phyloP scores from a whole-genome alignment of 2,888 invertebrate species.

The Chymomyza caudatula region DNA sequence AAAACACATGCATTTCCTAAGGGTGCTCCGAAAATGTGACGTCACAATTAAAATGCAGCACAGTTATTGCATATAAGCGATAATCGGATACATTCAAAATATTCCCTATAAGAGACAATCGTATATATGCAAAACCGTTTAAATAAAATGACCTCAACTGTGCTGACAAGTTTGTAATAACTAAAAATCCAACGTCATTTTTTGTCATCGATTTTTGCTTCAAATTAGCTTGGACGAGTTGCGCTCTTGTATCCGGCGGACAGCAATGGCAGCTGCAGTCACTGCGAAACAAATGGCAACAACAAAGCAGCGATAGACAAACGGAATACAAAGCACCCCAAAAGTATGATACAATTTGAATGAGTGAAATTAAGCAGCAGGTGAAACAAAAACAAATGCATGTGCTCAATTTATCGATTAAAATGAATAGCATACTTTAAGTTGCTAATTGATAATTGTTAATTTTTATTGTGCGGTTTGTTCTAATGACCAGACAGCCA shows the following conservation, averaged over 20 bases:
- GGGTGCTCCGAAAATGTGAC: too few relatives aligned
- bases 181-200: background rate
- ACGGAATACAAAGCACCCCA: too few relatives aligned
- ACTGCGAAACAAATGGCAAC: background rate
- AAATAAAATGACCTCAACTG: too few relatives aligned
- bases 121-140: too few relatives aligned
- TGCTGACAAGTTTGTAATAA: too few relatives aligned
- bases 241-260: background rate
- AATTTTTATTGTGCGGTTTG: background rate
- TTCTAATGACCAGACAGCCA: too few relatives aligned
- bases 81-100: too few relatives aligned
- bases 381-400: background rate
- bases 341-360: background rate
- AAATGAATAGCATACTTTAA: background rate
- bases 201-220: background rate
- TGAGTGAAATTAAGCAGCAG: background rate
- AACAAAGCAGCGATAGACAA: background rate
- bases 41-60: too few relatives aligned
- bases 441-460: background rate
- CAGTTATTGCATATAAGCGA: too few relatives aligned
- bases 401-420: background rate
- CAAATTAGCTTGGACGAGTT: background rate
- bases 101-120: too few relatives aligned
- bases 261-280: background rate
- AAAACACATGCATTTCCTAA: too few relatives aligned